These are phyloP conservation scores for Thera obeliscata DNA, from an alignment of 2,888 invertebrate species.

Conservation along the genomic window DNA sequence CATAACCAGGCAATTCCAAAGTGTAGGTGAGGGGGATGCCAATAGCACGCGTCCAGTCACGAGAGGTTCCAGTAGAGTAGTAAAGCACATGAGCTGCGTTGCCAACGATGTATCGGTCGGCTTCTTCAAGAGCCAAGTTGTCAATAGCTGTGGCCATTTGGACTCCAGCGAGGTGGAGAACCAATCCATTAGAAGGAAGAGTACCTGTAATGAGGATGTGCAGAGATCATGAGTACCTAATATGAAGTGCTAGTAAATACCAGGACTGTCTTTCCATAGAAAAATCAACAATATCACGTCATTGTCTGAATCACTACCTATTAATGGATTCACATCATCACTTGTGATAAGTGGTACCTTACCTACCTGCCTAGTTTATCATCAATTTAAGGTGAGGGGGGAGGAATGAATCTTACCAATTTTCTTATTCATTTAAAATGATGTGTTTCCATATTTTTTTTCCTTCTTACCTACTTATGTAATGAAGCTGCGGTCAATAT, in stretches of 20 bases:
- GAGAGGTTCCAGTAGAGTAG: conserved; percentile 86
- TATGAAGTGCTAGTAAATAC: not conserved
- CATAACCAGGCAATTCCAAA: conserved; percentile 87
- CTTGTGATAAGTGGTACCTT: too few species aligned
- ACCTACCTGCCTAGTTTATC: not conserved
- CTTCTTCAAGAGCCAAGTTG: conserved; percentile 65
- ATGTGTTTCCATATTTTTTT: not conserved
- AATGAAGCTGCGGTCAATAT: not conserved
- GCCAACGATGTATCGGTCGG: conserved; percentile 80
- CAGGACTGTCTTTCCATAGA: not conserved
- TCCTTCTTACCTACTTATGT: not conserved
- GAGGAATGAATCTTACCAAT: not conserved
- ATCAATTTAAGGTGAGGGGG: not conserved
- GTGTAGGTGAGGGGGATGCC: conserved; percentile 86
- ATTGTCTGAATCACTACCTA: not conserved
- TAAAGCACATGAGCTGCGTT: conserved; percentile 84
- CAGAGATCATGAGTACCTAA: too few species aligned
- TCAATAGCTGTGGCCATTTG: conserved; percentile 76
- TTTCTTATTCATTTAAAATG: not conserved
- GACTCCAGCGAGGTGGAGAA: conserved; percentile 72
- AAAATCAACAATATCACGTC: conserved; percentile 4
- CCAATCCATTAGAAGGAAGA: conserved; percentile 79
- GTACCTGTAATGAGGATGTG: conserved; percentile 53
- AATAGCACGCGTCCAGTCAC: conserved; percentile 87
- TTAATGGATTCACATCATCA: too few species aligned